Evolutionary conservation across 2,797 vertebrate genomes (phyloP), one percentile per base, ranked within the genome.

Genomic region (Spondyliosoma cantharus): DNA sequence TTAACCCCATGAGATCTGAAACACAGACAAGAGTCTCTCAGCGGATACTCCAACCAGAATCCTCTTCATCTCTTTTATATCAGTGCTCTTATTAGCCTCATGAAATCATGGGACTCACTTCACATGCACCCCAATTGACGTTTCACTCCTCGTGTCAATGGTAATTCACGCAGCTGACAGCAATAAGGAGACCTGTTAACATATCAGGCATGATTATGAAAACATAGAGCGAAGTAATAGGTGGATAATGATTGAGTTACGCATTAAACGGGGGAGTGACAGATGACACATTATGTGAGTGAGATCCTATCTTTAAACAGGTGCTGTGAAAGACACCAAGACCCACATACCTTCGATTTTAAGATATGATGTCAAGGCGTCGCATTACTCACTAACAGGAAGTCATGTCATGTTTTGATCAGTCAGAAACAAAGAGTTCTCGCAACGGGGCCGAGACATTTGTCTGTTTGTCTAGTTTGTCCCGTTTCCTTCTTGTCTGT

Each of bases 161-260:
- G 85, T 87, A 82, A 86, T 91, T 88, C 75, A 86, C 65, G 84
- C 79, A 64, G 76, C 82, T 74, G 89, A 80, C 82, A 64, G 78
- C 59, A 58, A 58, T 42, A 15, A 46, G 52, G 53, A 75, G 78
- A 87, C 76, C 78, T 76, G 77, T 73, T 87, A 13, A 89, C 90
- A 88, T 71, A 80, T 71, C 87, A 78, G 67, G 53, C 66, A 43
- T 6, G 1, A 67, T 83, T 65, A 70, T 76, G 82, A 53, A 53
- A 81, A 81, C 74, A 81, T 48, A 37, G 75, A 71, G 52, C 9
- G 0, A 42, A 53, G 79, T 74, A 83, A 84, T 63, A 59, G 84
- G 80, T 86, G 78, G 80, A 83, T 86, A 83, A 86, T 64, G 68
- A 62, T 50, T 48, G 24, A 71, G 79, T 45, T 73, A 42, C 43